phyloP scores from a whole-genome alignment of 2,113 vertebrate species.

The Nematolebias whitei region DNA sequence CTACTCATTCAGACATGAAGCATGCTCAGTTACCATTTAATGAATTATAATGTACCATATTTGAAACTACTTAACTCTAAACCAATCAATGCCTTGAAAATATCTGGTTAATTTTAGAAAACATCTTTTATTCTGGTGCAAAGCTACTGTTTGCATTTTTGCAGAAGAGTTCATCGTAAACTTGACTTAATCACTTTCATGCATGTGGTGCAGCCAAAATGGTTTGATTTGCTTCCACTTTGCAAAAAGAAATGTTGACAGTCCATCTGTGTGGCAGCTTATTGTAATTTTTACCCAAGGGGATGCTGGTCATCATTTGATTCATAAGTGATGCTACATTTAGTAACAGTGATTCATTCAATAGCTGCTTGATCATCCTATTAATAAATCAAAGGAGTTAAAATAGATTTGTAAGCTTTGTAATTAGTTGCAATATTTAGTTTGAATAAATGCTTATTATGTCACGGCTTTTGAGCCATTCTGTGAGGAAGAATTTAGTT shows the following conservation, averaged over 20 bases:
- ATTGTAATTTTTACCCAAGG: constrained; percentile 54
- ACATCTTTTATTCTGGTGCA: background rate
- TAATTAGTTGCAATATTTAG: constrained; percentile 44
- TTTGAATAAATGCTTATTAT: constrained; percentile 42
- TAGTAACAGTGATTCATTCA: constrained; percentile 48
- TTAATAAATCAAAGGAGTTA: constrained; percentile 62
- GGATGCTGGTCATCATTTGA: constrained; percentile 61
- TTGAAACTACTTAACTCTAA: background rate
- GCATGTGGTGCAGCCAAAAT: constrained; percentile 20
- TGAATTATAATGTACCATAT: background rate
- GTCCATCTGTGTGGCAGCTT: constrained; percentile 37
- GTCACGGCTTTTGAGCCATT: constrained; percentile 29
- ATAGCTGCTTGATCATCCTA: constrained; percentile 49
- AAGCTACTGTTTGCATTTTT: background rate
- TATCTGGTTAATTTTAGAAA: background rate
- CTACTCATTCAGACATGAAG: background rate
- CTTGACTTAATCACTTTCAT: constrained; percentile 6
- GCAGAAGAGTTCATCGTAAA: constrained; percentile 2
- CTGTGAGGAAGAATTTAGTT: constrained; percentile 49
- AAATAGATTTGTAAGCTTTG: constrained; percentile 31
- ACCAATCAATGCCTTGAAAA: background rate
- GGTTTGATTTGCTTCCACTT: constrained; percentile 21
- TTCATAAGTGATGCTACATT: constrained; percentile 45
- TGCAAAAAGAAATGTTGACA: constrained; percentile 13
- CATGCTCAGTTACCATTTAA: background rate